These are phyloP conservation scores for Hippopotamus amphibius DNA, from an alignment of 2,113 vertebrate genomes.

Conservation along the genomic window DNA sequence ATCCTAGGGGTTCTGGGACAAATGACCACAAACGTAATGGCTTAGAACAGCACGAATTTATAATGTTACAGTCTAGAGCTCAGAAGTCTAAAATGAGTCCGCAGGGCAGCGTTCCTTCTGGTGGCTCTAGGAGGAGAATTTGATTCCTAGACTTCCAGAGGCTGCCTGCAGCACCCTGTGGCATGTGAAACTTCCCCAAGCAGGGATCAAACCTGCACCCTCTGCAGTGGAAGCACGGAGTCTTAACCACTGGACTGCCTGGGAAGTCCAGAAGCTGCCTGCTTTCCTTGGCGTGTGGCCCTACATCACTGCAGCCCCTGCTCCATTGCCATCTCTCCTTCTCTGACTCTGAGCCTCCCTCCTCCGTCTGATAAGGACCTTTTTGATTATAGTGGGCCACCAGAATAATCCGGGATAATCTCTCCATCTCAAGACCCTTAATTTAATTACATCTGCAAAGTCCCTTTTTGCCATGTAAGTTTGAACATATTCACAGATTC, in stretches of 20 bases:
- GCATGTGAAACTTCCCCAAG: no score
- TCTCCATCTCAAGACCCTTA: background rate
- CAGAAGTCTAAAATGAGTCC: background rate
- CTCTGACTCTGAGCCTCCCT: background rate
- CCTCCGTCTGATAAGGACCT: background rate
- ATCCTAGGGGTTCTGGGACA: background rate
- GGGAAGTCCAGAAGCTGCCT: background rate
- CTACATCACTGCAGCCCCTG: accelerated
- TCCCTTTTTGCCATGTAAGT: background rate
- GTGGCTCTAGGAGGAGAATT: background rate
- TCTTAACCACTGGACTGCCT: no score
- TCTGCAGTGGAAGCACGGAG: no score
- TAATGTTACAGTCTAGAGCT: background rate
- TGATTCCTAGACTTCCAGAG: background rate
- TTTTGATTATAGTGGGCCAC: background rate
- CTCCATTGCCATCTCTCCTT: background rate
- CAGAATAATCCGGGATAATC: background rate
- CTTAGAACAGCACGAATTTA: background rate
- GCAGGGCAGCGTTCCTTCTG: background rate
- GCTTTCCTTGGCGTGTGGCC: background rate
- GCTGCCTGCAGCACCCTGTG: background rate
- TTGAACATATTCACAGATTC: background rate
- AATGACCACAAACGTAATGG: background rate
- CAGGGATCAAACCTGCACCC: no score
- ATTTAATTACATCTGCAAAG: background rate